Percentiles rank a stretch among this genome's conserved stretches.
Conservation (phyloP, 1,140 invertebrate genomes). For the Calephelis nemesis region DNA sequence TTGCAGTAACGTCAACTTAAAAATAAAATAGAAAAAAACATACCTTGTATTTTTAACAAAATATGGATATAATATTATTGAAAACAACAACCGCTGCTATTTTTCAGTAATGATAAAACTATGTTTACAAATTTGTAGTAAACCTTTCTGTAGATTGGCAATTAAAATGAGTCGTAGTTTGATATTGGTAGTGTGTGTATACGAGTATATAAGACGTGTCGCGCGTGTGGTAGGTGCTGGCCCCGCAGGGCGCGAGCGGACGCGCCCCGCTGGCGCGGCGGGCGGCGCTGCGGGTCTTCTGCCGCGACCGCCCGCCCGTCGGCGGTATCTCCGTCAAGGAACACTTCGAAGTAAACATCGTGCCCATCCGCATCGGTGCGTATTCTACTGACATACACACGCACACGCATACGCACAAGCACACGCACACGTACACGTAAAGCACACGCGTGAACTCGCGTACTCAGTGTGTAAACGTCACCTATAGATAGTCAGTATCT, state of each 20-base stretch:
- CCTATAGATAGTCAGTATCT: too few relatives aligned
- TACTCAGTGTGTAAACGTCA: background rate
- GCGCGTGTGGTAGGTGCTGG: constrained; percentile 82
- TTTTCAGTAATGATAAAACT: too few relatives aligned
- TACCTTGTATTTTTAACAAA: too few relatives aligned
- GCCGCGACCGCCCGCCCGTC: constrained; percentile 93
- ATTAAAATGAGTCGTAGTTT: too few relatives aligned
- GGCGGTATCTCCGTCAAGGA: constrained; percentile 99
- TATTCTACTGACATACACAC: background rate
- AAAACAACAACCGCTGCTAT: too few relatives aligned
- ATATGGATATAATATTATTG: too few relatives aligned
- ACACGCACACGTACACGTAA: background rate
- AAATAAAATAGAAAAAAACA: too few relatives aligned
- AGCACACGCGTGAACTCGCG: background rate
- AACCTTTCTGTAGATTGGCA: too few relatives aligned
- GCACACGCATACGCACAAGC: background rate
- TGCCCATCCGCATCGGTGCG: constrained; percentile 93
- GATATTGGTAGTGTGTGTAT: too few relatives aligned
- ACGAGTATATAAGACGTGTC: too few relatives aligned
- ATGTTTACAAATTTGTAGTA: too few relatives aligned
- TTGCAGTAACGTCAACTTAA: too few relatives aligned
- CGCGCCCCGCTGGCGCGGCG: constrained; percentile 94
- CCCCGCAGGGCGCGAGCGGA: constrained; percentile 91
- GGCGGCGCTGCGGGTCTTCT: constrained; percentile 92
- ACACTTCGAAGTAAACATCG: constrained; percentile 98